Conservation (phyloP, 2,888 invertebrate genomes). For the Scaptomyza caliginosa region DNA sequence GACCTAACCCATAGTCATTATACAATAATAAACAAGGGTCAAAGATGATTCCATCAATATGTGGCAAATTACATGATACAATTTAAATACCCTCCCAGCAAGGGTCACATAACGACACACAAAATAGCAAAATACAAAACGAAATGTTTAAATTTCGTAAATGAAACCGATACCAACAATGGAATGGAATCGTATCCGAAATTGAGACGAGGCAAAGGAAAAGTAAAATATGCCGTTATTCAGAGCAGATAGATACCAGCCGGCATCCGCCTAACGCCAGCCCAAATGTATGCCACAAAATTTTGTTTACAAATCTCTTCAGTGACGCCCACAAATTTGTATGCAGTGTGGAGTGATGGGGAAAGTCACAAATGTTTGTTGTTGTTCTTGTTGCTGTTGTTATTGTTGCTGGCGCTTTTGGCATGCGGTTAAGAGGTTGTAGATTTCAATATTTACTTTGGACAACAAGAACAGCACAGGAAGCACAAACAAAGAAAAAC, state of each 20-base stretch:
- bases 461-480: conserved; percentile 26
- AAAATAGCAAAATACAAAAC: conserved; percentile 40
- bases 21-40: not conserved
- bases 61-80: not conserved
- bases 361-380: not conserved
- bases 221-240: conserved; percentile 29
- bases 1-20: not conserved
- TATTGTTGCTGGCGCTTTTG: conserved; percentile 50
- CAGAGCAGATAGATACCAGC: conserved; percentile 9
- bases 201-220: conserved; percentile 31
- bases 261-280: conserved; percentile 5
- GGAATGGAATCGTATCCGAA: conserved; percentile 34
- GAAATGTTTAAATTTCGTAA: conserved; percentile 44
- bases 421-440: conserved; percentile 68
- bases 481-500: conserved; percentile 34
- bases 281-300: conserved; percentile 73
- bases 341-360: conserved; percentile 46
- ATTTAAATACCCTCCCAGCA: not conserved
- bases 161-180: conserved; percentile 37
- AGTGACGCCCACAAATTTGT: conserved; percentile 74
- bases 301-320: conserved; percentile 80
- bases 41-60: not conserved
- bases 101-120: not conserved
- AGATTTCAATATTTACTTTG: conserved; percentile 77
- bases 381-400: conserved; percentile 48